Percentiles rank a stretch among this genome's conserved stretches.
Evolutionary conservation across 2,113 vertebrate genomes (phyloP).

Genomic region (Dromiciops gliroides): DNA sequence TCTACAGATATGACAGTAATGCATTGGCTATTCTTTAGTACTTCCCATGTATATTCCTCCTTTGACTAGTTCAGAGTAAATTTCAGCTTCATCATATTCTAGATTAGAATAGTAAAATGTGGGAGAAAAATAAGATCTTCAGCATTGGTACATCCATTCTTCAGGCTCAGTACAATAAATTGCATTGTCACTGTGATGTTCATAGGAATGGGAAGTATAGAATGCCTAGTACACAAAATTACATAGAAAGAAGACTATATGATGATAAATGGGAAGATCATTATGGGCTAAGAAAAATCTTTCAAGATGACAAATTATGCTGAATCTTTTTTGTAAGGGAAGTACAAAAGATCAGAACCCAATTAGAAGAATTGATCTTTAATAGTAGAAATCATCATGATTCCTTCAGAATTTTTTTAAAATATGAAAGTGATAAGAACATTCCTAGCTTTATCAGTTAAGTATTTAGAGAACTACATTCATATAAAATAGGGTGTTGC

Average conservation of each 20-base stretch:
- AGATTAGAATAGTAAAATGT: neutral
- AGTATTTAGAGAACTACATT: neutral
- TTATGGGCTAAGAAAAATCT: neutral
- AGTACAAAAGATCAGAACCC: neutral
- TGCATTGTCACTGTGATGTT: constrained; percentile 26
- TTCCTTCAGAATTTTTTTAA: constrained; percentile 25
- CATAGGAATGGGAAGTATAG: neutral
- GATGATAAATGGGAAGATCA: constrained; percentile 10
- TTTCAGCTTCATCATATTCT: neutral
- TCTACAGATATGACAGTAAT: neutral
- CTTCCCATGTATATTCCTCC: neutral
- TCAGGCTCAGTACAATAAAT: neutral
- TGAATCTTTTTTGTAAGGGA: constrained; percentile 18
- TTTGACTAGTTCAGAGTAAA: neutral
- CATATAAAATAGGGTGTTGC: constrained; percentile 6
- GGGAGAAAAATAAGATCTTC: neutral
- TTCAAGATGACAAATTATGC: constrained; percentile 3
- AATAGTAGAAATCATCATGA: constrained; percentile 25
- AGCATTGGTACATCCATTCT: neutral
- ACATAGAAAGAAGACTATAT: neutral
- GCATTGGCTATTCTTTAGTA: neutral
- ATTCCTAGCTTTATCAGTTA: neutral
- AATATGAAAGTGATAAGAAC: neutral
- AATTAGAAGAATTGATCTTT: constrained; percentile 18
- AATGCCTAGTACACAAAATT: neutral